These are phyloP conservation scores for Scrobipalpa atriplicella DNA, from an alignment of 2,888 invertebrate genomes.

Conservation along the genomic window DNA sequence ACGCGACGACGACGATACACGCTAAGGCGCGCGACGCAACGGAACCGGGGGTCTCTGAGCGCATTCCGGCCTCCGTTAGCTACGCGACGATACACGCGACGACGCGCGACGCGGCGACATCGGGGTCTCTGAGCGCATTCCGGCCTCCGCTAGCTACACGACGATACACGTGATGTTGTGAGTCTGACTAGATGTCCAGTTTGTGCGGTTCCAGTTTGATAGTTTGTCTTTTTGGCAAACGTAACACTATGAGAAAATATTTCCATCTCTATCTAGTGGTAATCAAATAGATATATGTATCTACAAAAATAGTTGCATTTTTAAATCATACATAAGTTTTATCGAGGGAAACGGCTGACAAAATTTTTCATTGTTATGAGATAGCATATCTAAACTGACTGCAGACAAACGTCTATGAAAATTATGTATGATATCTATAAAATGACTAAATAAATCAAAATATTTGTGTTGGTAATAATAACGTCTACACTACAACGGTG, in stretches of 20 bases:
- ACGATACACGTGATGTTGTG: constrained; percentile 37
- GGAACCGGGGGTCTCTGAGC: constrained; percentile 37
- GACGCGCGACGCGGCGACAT: constrained; percentile 35
- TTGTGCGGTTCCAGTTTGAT: constrained; percentile 65
- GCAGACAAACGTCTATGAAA: constrained; percentile 58
- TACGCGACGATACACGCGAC: constrained; percentile 41
- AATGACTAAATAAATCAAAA: constrained; percentile 60
- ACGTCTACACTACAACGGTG: constrained; percentile 74
- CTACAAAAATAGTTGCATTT: constrained; percentile 82
- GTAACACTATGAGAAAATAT: constrained; percentile 76
- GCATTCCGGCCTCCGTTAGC: constrained; percentile 53
- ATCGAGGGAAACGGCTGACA: constrained; percentile 58
- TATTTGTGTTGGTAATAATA: constrained; percentile 45
- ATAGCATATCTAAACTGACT: constrained; percentile 44
- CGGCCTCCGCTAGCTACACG: constrained; percentile 51
- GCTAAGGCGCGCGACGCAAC: neutral
- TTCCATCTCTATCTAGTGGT: constrained; percentile 77
- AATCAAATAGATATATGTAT: constrained; percentile 76
- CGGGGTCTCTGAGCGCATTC: constrained; percentile 46
- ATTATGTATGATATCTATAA: constrained; percentile 54
- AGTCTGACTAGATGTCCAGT: constrained; percentile 51
- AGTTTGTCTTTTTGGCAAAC: constrained; percentile 68
- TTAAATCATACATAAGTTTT: constrained; percentile 58
- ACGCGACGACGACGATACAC: constrained; percentile 30
- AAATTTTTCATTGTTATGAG: constrained; percentile 49